phyloP scores from a whole-genome alignment of 2,113 vertebrate genomes.

The Felis chaus region DNA sequence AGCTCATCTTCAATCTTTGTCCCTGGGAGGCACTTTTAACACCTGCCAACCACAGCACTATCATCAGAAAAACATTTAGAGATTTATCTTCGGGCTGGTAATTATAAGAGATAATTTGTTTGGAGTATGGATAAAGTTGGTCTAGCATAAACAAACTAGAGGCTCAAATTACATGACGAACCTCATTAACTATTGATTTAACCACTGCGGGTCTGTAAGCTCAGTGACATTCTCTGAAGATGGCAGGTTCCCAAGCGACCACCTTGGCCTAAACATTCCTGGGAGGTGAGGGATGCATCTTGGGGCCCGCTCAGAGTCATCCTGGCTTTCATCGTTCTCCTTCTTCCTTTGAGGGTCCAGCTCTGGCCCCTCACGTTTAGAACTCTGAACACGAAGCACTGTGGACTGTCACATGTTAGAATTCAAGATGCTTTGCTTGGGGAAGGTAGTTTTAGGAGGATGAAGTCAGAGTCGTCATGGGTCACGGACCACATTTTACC shows the following conservation, averaged over 20 bases:
- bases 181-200: slow-evolving; percentile 95
- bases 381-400: not conserved
- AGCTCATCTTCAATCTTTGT: slow-evolving; percentile 98
- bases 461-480: not conserved
- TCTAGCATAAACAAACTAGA: slow-evolving; percentile 99
- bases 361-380: not conserved
- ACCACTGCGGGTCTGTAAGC: slow-evolving; percentile 83
- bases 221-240: slow-evolving; percentile 77
- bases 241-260: slow-evolving; percentile 65
- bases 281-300: not conserved
- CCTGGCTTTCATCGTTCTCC: not conserved
- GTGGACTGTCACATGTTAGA: not conserved
- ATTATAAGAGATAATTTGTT: slow-evolving; percentile 99
- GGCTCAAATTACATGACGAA: slow-evolving; percentile 95
- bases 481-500: not conserved
- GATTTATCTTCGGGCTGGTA: slow-evolving; percentile 99
- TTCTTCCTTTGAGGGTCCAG: not conserved
- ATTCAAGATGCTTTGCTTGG: not conserved
- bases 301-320: not conserved
- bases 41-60: slow-evolving; percentile 98
- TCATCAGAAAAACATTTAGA: slow-evolving; percentile 99
- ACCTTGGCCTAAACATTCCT: slow-evolving; percentile 30
- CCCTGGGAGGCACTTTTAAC: slow-evolving; percentile 99
- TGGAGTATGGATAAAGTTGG: slow-evolving; percentile 98
- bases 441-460: slow-evolving; percentile 22